Evolutionary conservation across 2,113 vertebrate genomes (phyloP).

Genomic region (Larimichthys crocea): DNA sequence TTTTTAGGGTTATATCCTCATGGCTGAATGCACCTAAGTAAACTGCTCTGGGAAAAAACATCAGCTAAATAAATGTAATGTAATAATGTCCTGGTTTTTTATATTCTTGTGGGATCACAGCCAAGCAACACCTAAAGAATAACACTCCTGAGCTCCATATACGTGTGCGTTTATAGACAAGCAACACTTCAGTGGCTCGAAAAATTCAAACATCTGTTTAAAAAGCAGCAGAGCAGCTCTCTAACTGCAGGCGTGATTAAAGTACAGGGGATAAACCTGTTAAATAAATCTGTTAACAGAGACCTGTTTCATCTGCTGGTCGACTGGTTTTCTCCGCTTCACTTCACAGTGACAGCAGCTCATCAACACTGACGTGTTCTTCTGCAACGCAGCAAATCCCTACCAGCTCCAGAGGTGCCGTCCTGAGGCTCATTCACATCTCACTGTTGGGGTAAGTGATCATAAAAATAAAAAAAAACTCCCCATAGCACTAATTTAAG

Average conservation of each 20-base stretch:
- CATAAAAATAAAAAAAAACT: not conserved
- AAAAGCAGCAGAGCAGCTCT: not conserved
- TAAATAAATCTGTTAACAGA: not conserved
- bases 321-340: constrained; percentile 3
- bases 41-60: too few species aligned
- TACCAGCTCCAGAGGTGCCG: not conserved
- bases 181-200: not conserved
- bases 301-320: too few species aligned
- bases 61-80: not conserved
- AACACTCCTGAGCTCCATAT: constrained; percentile 1
- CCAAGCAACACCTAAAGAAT: not conserved
- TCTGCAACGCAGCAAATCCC: not conserved
- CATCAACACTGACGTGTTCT: not conserved
- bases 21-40: not conserved
- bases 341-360: not conserved
- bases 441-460: not conserved
- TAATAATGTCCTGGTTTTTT: not conserved
- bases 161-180: not conserved
- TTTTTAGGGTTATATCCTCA: not conserved
- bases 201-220: not conserved
- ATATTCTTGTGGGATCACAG: not conserved
- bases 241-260: not conserved
- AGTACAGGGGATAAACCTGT: not conserved
- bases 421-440: not conserved
- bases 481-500: not conserved